Conservation (phyloP, 2,797 vertebrate species). For the Zonotrichia albicollis region DNA sequence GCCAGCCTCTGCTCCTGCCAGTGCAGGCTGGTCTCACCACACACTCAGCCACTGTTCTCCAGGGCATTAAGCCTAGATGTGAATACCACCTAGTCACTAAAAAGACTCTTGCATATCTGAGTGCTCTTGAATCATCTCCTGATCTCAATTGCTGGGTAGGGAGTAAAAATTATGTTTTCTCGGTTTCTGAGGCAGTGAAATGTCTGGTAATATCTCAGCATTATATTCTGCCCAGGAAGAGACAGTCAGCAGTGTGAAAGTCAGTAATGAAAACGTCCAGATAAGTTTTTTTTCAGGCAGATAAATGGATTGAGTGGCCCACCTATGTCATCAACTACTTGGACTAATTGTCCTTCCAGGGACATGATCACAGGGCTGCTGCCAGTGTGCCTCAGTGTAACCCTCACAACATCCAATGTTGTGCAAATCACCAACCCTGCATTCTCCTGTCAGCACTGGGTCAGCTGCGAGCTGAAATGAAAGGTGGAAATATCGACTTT, state of each 20-base stretch:
- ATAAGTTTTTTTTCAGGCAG: not conserved
- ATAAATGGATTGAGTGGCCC: not conserved
- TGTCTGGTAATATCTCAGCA: not conserved
- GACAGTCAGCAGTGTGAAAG: not conserved
- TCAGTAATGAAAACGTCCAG: not conserved
- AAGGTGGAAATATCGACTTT: not conserved
- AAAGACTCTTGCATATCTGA: not conserved
- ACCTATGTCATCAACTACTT: not conserved
- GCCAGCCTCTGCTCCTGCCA: not conserved
- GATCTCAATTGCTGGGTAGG: not conserved
- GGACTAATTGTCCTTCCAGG: not conserved
- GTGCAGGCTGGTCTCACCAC: not conserved
- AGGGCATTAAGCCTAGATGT: not conserved
- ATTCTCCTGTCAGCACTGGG: not conserved
- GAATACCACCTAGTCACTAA: not conserved
- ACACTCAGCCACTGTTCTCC: not conserved
- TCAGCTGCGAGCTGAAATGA: not conserved
- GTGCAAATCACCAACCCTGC: not conserved
- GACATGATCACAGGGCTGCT: not conserved
- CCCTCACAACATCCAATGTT: accelerated
- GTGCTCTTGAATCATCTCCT: not conserved
- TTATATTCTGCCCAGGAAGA: not conserved
- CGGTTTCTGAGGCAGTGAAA: not conserved
- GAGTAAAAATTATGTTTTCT: not conserved
- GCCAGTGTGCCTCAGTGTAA: not conserved